These are phyloP conservation scores for Hesperophylax magnus DNA, from an alignment of 1,140 invertebrate species.

Conservation along the genomic window DNA sequence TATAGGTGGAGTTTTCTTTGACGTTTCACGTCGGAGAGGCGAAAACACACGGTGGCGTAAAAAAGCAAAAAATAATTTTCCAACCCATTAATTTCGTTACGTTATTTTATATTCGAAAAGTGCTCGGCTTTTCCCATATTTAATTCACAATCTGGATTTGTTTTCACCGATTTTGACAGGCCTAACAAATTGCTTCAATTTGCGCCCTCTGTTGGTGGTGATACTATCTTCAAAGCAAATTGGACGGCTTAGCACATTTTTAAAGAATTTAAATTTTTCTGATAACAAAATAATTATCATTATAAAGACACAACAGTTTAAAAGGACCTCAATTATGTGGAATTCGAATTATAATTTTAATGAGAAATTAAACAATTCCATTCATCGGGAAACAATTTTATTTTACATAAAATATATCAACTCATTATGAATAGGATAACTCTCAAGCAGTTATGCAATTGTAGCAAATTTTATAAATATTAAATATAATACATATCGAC, in stretches of 20 bases:
- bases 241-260: constrained; percentile 14
- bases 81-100: constrained; percentile 24
- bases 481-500: too few species aligned
- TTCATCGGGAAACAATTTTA: too few species aligned
- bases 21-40: not conserved
- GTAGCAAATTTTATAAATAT: too few species aligned
- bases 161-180: constrained; percentile 38
- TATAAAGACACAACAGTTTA: too few species aligned
- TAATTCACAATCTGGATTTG: constrained; percentile 35
- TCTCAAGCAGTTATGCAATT: too few species aligned
- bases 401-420: too few species aligned
- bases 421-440: too few species aligned
- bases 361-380: too few species aligned
- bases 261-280: not conserved
- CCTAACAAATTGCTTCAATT: constrained; percentile 33
- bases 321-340: too few species aligned
- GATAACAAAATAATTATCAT: not conserved
- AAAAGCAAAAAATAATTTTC: not conserved
- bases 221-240: constrained; percentile 29
- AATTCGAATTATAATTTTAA: too few species aligned
- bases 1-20: not conserved
- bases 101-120: constrained; percentile 20
- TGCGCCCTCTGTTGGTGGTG: constrained; percentile 12
- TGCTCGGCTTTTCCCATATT: constrained; percentile 1
- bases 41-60: not conserved